phyloP scores from a whole-genome alignment of 2,888 invertebrate species.

The Aleiodes alternator region DNA sequence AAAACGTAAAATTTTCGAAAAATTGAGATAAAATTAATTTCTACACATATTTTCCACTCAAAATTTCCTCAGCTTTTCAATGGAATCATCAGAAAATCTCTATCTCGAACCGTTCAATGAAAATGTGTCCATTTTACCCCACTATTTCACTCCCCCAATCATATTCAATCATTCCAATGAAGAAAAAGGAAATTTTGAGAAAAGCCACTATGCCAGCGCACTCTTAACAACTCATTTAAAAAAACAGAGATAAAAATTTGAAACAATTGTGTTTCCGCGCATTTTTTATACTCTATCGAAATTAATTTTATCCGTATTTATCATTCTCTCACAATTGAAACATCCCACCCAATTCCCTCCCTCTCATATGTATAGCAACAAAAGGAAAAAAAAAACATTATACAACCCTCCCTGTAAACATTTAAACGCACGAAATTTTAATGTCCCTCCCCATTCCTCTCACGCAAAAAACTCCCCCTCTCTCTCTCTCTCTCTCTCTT shows the following conservation, averaged over 20 bases:
- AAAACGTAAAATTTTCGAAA: no score
- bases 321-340: neutral
- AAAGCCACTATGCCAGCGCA: constrained; percentile 61
- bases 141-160: neutral
- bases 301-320: constrained; percentile 8
- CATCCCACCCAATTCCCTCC: constrained; percentile 60
- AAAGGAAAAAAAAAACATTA: constrained; percentile 9
- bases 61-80: no score
- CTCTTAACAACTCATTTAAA: constrained; percentile 57
- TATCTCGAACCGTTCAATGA: no score
- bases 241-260: constrained; percentile 30
- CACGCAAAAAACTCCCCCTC: constrained; percentile 67
- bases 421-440: constrained; percentile 21
- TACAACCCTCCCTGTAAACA: constrained; percentile 11
- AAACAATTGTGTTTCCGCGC: constrained; percentile 8
- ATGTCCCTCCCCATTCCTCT: constrained; percentile 61
- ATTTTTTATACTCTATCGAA: constrained; percentile 1
- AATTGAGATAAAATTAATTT: no score
- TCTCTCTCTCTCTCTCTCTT: constrained; percentile 57
- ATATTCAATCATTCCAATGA: neutral
- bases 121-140: no score
- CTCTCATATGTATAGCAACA: constrained; percentile 52
- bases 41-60: no score
- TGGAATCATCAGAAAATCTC: no score
- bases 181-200: constrained; percentile 21